Conservation (phyloP, 1,140 invertebrate species). For the Drosophila trapezifrons region DNA sequence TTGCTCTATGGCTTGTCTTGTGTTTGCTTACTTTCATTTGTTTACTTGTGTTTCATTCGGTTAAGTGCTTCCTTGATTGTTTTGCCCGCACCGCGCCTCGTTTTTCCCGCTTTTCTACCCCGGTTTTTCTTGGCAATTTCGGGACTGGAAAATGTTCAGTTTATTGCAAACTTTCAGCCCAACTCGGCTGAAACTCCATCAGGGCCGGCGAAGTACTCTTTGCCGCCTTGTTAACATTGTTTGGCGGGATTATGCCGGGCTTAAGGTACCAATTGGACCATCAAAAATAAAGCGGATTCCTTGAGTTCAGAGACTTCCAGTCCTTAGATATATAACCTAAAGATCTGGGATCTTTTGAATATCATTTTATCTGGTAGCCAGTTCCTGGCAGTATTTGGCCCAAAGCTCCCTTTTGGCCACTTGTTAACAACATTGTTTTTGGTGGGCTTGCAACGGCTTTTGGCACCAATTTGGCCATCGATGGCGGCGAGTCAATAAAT, state of each 20-base stretch:
- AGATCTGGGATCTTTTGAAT: no score
- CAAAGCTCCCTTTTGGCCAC: conserved; percentile 6
- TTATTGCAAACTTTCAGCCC: conserved; percentile 22
- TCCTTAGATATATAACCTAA: neutral
- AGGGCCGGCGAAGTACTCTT: conserved; percentile 1
- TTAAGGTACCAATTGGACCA: neutral
- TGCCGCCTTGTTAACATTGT: conserved; percentile 27
- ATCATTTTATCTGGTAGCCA: no score
- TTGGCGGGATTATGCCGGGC: neutral
- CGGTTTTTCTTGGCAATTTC: conserved; percentile 13
- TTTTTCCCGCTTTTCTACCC: conserved; percentile 11
- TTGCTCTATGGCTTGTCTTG: conserved; percentile 72
- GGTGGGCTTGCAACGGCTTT: conserved; percentile 33
- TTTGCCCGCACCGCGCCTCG: conserved; percentile 48
- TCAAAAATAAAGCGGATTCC: neutral
- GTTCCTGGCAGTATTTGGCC: neutral
- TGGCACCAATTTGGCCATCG: conserved; percentile 42
- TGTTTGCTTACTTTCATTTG: conserved; percentile 78
- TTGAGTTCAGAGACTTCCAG: neutral
- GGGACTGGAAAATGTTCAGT: conserved; percentile 12
- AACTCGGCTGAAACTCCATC: no score
- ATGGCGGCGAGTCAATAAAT: conserved; percentile 33
- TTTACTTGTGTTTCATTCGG: conserved; percentile 82
- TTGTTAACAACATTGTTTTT: conserved; percentile 67
- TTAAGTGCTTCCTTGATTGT: conserved; percentile 82